Conservation (phyloP, 2,888 invertebrate species). For the Hirtodrosophila trivittata region DNA sequence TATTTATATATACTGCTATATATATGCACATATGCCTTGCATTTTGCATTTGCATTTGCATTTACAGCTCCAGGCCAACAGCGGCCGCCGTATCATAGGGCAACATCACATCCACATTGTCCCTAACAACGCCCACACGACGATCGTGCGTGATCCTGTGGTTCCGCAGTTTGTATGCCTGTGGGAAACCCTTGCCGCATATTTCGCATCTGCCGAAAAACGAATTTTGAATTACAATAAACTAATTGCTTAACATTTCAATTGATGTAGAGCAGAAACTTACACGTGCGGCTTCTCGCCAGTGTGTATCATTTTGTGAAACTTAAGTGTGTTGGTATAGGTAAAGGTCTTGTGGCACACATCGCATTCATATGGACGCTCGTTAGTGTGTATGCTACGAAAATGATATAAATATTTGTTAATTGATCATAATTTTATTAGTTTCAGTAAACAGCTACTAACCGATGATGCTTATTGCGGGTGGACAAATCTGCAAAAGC, state of each 20-base stretch:
- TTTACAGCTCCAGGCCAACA: slow-evolving; percentile 64
- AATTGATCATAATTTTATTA: too few relatives aligned
- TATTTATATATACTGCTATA: slow-evolving; percentile 23
- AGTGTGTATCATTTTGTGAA: slow-evolving; percentile 83
- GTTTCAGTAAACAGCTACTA: slow-evolving; percentile 1
- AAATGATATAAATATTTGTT: neutral
- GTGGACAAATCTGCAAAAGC: slow-evolving; percentile 84
- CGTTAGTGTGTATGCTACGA: slow-evolving; percentile 81
- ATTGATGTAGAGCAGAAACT: slow-evolving; percentile 36
- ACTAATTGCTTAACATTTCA: too few relatives aligned
- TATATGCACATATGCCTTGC: slow-evolving; percentile 16
- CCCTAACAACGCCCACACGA: slow-evolving; percentile 44
- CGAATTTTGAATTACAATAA: neutral
- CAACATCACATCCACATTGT: slow-evolving; percentile 45
- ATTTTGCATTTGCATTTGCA: slow-evolving; percentile 25
- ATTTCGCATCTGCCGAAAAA: slow-evolving; percentile 69
- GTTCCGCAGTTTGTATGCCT: slow-evolving; percentile 79
- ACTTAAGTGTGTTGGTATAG: slow-evolving; percentile 82
- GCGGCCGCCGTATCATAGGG: slow-evolving; percentile 58
- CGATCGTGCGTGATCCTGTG: slow-evolving; percentile 75
- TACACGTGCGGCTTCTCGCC: slow-evolving; percentile 83
- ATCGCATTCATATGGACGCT: slow-evolving; percentile 82
- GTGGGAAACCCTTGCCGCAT: slow-evolving; percentile 81
- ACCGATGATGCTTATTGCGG: slow-evolving; percentile 84
- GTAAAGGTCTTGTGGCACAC: slow-evolving; percentile 82